A percentile compares a stretch with the other conserved stretches of the same genome.
phyloP scores from a whole-genome alignment of 2,888 invertebrate species.

The Syrphus vitripennis region DNA sequence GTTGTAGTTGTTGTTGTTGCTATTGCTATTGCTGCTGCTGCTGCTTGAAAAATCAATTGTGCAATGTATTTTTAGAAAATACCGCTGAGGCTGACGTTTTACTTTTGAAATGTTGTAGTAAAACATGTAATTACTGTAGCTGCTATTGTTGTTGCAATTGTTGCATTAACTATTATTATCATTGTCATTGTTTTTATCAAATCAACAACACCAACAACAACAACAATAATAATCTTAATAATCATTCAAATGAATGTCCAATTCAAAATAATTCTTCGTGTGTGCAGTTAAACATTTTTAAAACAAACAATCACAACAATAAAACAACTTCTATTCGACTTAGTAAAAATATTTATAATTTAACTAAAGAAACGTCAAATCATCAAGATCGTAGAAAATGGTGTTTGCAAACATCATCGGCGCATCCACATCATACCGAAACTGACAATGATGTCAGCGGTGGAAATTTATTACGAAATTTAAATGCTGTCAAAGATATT shows the following conservation, averaged over 20 bases:
- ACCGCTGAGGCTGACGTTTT: neutral
- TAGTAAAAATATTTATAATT: neutral
- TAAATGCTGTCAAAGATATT: slow-evolving; percentile 67
- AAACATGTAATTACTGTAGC: slow-evolving; percentile 8
- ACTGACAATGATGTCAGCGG: neutral
- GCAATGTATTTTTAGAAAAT: neutral
- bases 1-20: neutral
- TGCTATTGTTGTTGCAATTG: neutral
- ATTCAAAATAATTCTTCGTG: slow-evolving; percentile 3
- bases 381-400: slow-evolving; percentile 41
- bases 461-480: slow-evolving; percentile 21
- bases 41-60: neutral
- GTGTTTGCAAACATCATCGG: slow-evolving; percentile 15
- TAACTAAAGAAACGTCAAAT: slow-evolving; percentile 23
- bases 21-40: slow-evolving; percentile 34
- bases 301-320: slow-evolving; percentile 15
- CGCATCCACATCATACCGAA: neutral
- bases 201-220: too few species aligned
- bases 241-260: neutral
- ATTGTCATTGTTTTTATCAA: slow-evolving; percentile 35
- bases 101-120: slow-evolving; percentile 37
- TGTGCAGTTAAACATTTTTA: slow-evolving; percentile 31
- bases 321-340: slow-evolving; percentile 24
- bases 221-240: too few species aligned
- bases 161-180: neutral